These are phyloP conservation scores for Ahaetulla prasina DNA, from an alignment of 2,113 vertebrate genomes.

Conservation along the genomic window DNA sequence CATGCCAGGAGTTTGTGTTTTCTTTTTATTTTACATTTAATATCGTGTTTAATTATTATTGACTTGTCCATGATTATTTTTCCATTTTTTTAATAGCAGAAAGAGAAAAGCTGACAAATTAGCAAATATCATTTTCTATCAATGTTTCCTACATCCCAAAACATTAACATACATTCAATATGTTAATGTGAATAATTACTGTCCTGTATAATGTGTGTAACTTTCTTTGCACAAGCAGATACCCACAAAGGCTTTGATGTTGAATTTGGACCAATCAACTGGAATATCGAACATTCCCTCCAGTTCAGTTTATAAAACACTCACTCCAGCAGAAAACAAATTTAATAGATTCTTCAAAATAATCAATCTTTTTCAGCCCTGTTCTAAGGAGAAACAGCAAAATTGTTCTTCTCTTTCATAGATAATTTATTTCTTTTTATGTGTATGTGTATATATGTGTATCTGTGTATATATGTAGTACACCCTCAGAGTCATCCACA, in stretches of 20 bases:
- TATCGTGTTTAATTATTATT: neutral
- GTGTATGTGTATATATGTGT: neutral
- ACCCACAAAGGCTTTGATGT: neutral
- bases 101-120: slow-evolving; percentile 30
- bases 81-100: neutral
- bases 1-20: slow-evolving; percentile 7
- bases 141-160: slow-evolving; percentile 13
- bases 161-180: neutral
- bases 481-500: neutral
- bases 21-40: neutral
- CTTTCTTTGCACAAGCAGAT: neutral
- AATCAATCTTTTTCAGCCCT: neutral
- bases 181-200: slow-evolving; percentile 21
- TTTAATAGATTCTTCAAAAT: neutral
- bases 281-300: neutral
- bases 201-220: neutral
- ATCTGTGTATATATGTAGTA: neutral
- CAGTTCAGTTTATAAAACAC: neutral
- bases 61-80: slow-evolving; percentile 16
- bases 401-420: neutral
- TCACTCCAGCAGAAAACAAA: neutral
- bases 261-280: slow-evolving; percentile 2
- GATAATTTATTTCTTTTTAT: neutral
- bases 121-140: slow-evolving; percentile 24
- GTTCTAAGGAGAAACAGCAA: neutral